A percentile compares a stretch with the other conserved stretches of the same genome.
Conservation (phyloP, 2,113 vertebrate genomes). For the Tursiops truncatus region DNA sequence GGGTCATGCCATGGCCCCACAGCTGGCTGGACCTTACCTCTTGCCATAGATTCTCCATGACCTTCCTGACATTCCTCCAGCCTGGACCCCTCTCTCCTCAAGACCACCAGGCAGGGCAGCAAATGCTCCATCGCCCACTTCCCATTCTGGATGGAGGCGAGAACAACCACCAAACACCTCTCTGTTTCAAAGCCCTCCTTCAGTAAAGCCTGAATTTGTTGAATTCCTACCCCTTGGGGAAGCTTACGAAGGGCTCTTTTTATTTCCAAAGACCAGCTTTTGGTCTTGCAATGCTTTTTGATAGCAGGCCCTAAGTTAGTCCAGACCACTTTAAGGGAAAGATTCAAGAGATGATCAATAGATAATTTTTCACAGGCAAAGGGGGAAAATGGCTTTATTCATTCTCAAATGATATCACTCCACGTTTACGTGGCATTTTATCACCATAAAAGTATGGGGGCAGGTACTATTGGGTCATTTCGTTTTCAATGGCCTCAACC, state of each 20-base stretch:
- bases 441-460: background rate
- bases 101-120: background rate
- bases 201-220: background rate
- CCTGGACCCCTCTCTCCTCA: background rate
- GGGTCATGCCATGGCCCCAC: rapidly evolving
- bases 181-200: background rate
- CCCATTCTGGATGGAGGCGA: background rate
- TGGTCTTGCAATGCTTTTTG: background rate
- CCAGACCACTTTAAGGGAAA: background rate
- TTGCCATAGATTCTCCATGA: background rate
- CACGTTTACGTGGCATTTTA: background rate
- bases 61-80: background rate
- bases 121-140: background rate
- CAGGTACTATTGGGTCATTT: background rate
- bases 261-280: background rate
- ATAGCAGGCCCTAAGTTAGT: background rate
- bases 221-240: background rate
- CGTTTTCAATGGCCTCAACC: background rate
- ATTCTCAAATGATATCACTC: background rate
- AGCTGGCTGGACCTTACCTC: background rate
- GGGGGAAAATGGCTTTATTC: background rate
- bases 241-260: background rate
- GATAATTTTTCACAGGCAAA: background rate
- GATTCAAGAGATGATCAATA: background rate
- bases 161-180: background rate